Percentiles rank a stretch among this genome's conserved stretches.
phyloP scores from a whole-genome alignment of 1,140 invertebrate species.

The Hylyphantes graminicola region DNA sequence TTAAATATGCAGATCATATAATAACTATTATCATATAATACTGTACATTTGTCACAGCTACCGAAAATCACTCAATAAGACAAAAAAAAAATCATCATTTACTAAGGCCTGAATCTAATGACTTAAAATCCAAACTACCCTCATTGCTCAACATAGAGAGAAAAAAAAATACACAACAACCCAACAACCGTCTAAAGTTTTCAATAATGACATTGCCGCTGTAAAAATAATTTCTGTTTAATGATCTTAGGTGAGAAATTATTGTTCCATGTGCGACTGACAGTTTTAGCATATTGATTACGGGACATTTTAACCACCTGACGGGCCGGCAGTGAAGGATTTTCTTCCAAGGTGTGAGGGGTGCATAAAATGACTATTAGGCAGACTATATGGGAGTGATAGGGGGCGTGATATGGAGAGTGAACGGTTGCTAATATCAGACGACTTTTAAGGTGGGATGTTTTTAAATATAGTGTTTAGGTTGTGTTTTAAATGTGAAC shows the following conservation, averaged over 20 bases:
- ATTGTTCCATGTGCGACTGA: conserved; percentile 41
- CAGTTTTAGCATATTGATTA: conserved; percentile 53
- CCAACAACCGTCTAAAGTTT: conserved; percentile 35
- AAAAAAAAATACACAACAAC: conserved; percentile 27
- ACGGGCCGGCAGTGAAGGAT: conserved; percentile 13
- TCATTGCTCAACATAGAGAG: neutral
- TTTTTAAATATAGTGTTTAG: neutral
- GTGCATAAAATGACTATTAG: conserved; percentile 55
- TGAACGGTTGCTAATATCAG: conserved; percentile 21
- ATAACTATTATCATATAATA: neutral
- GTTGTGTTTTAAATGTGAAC: neutral
- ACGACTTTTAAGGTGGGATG: conserved; percentile 13
- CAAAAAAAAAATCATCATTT: conserved; percentile 16
- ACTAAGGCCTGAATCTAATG: conserved; percentile 35
- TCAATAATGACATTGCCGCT: conserved; percentile 41
- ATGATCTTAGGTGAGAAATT: conserved; percentile 53
- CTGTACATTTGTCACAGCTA: neutral
- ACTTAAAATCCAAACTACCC: conserved; percentile 8
- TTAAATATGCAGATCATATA: no score
- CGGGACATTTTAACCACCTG: conserved; percentile 47
- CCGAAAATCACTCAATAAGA: neutral
- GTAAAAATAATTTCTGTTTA: conserved; percentile 50
- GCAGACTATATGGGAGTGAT: conserved; percentile 17
- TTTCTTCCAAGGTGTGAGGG: conserved; percentile 38
- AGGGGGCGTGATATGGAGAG: conserved; percentile 18